Percentiles rank a stretch among this genome's conserved stretches.
Evolutionary conservation across 2,113 vertebrate species (phyloP).

Genomic region (Rynchops niger): DNA sequence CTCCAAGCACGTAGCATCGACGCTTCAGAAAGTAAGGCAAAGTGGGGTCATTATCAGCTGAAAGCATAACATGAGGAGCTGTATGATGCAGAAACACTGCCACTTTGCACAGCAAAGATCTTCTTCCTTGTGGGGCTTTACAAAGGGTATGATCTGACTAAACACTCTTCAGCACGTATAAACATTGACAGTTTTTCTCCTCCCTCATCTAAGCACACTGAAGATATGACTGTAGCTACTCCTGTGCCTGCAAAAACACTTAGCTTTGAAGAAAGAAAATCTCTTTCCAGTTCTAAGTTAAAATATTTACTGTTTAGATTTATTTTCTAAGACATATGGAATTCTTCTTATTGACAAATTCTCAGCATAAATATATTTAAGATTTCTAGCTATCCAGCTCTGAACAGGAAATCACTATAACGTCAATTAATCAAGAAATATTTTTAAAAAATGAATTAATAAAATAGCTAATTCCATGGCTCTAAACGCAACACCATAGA

Average conservation of each 20-base stretch:
- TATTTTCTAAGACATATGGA: neutral
- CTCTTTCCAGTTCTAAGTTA: neutral
- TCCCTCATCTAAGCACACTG: neutral
- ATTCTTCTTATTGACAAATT: neutral
- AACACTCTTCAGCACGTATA: neutral
- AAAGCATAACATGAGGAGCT: neutral
- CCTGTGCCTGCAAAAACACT: neutral
- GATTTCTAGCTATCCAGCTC: neutral
- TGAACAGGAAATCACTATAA: neutral
- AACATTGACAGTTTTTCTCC: neutral
- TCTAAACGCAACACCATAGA: neutral
- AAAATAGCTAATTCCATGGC: neutral
- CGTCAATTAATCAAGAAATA: neutral
- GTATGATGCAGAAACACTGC: neutral
- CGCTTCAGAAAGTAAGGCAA: neutral
- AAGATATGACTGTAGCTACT: neutral
- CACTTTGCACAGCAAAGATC: neutral
- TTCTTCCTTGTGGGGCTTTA: neutral
- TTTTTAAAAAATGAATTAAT: neutral
- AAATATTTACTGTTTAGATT: neutral
- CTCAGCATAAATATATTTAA: neutral
- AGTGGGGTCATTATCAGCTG: neutral
- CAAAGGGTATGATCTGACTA: neutral
- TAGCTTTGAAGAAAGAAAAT: neutral
- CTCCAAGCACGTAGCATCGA: neutral